Base-by-base conservation (phyloP, 2,797 vertebrate species). In the Chelidonichthys spinosus region DNA sequence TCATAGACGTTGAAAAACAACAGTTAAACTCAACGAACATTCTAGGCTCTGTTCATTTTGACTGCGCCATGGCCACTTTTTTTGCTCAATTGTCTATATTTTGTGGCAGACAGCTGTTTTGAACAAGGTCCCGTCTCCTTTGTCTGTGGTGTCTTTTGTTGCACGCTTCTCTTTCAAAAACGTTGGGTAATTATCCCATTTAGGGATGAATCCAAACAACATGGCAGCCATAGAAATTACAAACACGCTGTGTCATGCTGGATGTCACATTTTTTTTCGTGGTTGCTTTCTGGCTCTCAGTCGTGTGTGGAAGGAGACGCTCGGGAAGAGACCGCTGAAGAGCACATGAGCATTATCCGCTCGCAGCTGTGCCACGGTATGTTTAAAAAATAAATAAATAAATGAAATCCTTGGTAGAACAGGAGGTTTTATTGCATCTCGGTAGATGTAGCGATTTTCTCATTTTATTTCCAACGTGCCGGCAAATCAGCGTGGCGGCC, bases 131-230 rank as follows among this genome's bases (percentile, higher is more conserved):
- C 13, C 58, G 49, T 76, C 47, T 43, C 74, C 68, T 72, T 75
- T 69, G 56, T 76, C 39, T 80, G 6, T 6, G 11, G 56, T 73
- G 63, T 63, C 53, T 79, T 86, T 87, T 87, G 62, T 81, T 63
- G 49, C 11, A 14, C 15, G 14, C 59, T 68, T 69, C 49, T 78
- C 72, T 78, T 79, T 87, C 60, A 77, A 71, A 77, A 71, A 69
- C 1, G 42, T 33, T 11, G 42, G 68, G 64, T 84, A 90, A 93
- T 89, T 85, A 90, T 88, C 78, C 82, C 69, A 64, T 87, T 89
- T 78, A 76, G 80, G 68, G 63, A 76, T 67, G 70, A 81, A 84
- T 82, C 74, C 69, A 78, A 85, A 79, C 83, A 86, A 73, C 75
- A 47, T 74, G 74, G 79, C 85, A 80, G 69, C 81, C 71, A 61